phyloP scores from a whole-genome alignment of 2,797 vertebrate species.

The Halcyon leucocephala region DNA sequence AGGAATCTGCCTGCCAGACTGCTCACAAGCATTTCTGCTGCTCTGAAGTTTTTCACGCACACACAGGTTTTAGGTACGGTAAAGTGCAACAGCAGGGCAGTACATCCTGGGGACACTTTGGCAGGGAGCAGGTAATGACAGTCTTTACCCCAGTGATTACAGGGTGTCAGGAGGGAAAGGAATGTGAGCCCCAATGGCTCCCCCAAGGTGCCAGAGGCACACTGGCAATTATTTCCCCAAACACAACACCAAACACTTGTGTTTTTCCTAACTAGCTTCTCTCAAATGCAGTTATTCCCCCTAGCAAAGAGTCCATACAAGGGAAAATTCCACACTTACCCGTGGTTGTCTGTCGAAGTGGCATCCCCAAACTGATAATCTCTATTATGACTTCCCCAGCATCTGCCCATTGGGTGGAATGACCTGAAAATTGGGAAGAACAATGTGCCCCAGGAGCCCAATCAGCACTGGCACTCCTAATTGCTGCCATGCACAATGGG shows the following conservation, averaged over 20 bases:
- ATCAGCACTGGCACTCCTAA: constrained; percentile 30
- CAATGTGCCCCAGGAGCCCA: constrained; percentile 32
- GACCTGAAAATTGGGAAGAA: constrained; percentile 59
- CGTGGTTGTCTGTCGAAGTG: not conserved
- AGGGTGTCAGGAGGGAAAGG: constrained; percentile 15
- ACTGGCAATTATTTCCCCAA: constrained; percentile 1
- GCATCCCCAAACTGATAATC: constrained; percentile 6
- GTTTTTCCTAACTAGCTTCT: not conserved
- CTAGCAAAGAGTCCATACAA: not conserved
- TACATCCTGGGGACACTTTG: not conserved
- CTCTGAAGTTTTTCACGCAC: not conserved
- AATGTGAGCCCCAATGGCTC: not conserved
- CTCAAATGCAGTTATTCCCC: not conserved
- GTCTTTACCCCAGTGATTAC: constrained; percentile 44
- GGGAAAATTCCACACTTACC: not conserved
- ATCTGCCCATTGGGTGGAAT: constrained; percentile 52
- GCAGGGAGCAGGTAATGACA: constrained; percentile 25
- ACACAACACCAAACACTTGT: not conserved
- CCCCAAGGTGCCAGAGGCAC: constrained; percentile 2
- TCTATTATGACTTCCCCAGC: constrained; percentile 35
- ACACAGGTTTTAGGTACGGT: not conserved
- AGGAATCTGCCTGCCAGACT: not conserved
- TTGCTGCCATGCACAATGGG: constrained; percentile 34
- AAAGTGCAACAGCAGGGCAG: not conserved
- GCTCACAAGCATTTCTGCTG: not conserved